Conservation (phyloP, 2,113 vertebrate genomes). For the Nycticebus coucang region DNA sequence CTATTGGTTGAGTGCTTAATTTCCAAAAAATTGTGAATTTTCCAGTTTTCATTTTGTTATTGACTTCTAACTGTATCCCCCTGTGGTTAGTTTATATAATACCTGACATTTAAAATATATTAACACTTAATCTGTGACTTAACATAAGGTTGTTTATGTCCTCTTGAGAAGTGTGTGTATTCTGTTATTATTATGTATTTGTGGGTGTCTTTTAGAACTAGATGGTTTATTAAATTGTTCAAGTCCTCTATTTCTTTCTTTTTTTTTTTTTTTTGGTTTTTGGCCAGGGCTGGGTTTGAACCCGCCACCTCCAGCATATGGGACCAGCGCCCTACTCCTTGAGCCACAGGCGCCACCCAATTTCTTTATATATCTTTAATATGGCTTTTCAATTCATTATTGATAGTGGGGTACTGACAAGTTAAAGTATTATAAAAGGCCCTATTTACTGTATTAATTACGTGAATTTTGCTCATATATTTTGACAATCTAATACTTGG, state of each 20-base stretch:
- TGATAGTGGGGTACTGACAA: neutral
- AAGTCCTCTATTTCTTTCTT: neutral
- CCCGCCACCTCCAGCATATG: too few relatives aligned
- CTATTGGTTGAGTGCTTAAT: too few relatives aligned
- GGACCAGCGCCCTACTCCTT: too few relatives aligned
- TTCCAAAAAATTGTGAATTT: too few relatives aligned
- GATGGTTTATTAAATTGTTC: neutral
- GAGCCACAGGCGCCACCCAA: too few relatives aligned
- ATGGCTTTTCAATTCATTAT: neutral
- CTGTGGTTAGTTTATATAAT: neutral
- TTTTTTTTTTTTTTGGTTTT: too few relatives aligned
- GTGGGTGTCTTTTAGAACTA: neutral
- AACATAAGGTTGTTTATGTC: too few relatives aligned
- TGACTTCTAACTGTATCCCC: neutral
- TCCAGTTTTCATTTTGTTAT: neutral
- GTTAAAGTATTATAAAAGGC: neutral
- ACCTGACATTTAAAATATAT: neutral
- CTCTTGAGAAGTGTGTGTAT: too few relatives aligned
- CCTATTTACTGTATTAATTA: neutral
- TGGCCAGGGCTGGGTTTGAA: too few relatives aligned
- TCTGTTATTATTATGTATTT: too few relatives aligned
- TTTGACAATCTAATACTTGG: neutral
- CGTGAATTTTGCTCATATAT: neutral
- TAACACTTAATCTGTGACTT: neutral
- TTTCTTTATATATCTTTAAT: neutral